phyloP scores from a whole-genome alignment of 1,140 invertebrate species.

The Drosophila kanapiae region DNA sequence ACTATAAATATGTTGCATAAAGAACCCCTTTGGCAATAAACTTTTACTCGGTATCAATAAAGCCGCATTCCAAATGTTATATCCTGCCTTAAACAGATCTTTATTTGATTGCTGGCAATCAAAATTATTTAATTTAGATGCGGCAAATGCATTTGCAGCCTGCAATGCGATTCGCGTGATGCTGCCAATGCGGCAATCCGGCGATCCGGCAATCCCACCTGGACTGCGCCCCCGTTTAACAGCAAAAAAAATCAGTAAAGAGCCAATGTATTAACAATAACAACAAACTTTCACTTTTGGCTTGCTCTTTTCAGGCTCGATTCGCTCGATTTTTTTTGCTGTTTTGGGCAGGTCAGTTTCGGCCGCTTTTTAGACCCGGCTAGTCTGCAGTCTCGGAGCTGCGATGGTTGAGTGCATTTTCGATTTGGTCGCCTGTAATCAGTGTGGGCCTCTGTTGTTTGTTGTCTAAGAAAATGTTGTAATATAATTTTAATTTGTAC shows the following conservation, averaged over 20 bases:
- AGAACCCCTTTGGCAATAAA: neutral
- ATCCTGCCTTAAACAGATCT: constrained; percentile 28
- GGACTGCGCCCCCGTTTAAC: constrained; percentile 62
- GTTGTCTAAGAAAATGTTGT: constrained; percentile 74
- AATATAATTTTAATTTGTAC: constrained; percentile 82
- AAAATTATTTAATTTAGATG: constrained; percentile 78
- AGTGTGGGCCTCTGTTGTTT: constrained; percentile 56
- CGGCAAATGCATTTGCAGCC: constrained; percentile 63
- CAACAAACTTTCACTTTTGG: constrained; percentile 74
- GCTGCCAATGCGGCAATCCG: constrained; percentile 72
- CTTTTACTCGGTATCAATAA: neutral
- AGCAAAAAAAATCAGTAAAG: constrained; percentile 1
- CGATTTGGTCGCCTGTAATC: constrained; percentile 76
- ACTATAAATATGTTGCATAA: too few relatives aligned
- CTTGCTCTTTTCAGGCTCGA: neutral
- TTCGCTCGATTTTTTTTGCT: constrained; percentile 42
- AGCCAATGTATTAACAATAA: constrained; percentile 25
- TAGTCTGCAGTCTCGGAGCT: constrained; percentile 17
- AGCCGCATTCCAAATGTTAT: neutral
- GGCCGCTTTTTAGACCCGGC: constrained; percentile 28
- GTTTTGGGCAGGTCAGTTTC: constrained; percentile 79
- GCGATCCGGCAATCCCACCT: constrained; percentile 28
- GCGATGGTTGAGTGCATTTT: constrained; percentile 75
- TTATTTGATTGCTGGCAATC: constrained; percentile 55
- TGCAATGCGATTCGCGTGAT: constrained; percentile 55